These are phyloP conservation scores for Trichogramma dendrolimi DNA, from an alignment of 2,888 invertebrate species.

Conservation along the genomic window DNA sequence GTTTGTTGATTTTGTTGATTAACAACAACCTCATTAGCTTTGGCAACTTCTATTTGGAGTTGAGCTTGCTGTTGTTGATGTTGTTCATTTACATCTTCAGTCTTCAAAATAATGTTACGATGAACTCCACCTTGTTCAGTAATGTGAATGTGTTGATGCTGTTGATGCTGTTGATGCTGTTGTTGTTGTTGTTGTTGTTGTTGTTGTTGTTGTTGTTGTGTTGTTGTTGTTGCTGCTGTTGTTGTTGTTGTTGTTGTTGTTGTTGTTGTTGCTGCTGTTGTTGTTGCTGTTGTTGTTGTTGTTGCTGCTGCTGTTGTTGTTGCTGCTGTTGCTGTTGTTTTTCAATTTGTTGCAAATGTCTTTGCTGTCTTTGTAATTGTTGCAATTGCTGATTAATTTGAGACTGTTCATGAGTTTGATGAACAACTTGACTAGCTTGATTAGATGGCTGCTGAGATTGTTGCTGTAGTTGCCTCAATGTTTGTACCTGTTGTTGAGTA, in stretches of 20 bases:
- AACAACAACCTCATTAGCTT: constrained; percentile 35
- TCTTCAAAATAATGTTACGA: constrained; percentile 43
- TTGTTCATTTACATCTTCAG: constrained; percentile 38
- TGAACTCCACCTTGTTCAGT: constrained; percentile 37
- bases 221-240: constrained; percentile 42
- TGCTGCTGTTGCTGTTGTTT: constrained; percentile 9
- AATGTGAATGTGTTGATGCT: constrained; percentile 43
- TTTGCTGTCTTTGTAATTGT: constrained; percentile 30
- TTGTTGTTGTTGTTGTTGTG: constrained; percentile 39
- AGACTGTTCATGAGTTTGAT: constrained; percentile 31
- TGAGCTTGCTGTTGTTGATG: constrained; percentile 44
- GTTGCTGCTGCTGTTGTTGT: constrained; percentile 32
- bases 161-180: constrained; percentile 42
- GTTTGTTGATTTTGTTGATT: constrained; percentile 40
- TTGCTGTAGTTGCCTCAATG: constrained; percentile 41
- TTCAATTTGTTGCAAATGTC: background rate
- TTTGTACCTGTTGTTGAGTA: constrained; percentile 41
- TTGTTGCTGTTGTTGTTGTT: constrained; percentile 35
- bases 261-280: constrained; percentile 36
- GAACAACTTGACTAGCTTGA: constrained; percentile 33
- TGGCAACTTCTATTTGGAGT: constrained; percentile 37
- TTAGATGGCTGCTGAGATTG: constrained; percentile 39
- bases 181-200: constrained; percentile 37
- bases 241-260: constrained; percentile 41
- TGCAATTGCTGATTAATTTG: constrained; percentile 45